Evolutionary conservation across 2,888 invertebrate species (phyloP).

Genomic region (Crepidodera aurea): DNA sequence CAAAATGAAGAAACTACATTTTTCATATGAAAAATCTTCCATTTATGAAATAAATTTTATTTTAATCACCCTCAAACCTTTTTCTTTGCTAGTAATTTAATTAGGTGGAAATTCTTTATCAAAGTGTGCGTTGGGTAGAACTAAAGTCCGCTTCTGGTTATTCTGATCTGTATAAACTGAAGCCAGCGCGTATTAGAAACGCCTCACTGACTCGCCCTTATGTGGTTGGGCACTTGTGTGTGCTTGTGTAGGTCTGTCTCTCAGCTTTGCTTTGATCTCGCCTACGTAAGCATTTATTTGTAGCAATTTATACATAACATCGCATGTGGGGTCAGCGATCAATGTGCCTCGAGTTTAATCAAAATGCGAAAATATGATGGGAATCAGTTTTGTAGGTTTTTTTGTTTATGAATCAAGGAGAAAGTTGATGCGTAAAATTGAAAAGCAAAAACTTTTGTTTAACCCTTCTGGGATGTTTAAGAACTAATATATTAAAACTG

Average conservation of each 20-base stretch:
- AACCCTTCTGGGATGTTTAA: too few relatives aligned
- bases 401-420: too few relatives aligned
- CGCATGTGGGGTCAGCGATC: slow-evolving; percentile 9
- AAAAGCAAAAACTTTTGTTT: too few relatives aligned
- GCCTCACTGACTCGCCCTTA: slow-evolving; percentile 18
- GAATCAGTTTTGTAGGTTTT: too few relatives aligned
- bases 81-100: slow-evolving; percentile 25
- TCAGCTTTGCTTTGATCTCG: slow-evolving; percentile 28
- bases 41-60: neutral
- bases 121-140: slow-evolving; percentile 34
- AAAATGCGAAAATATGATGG: neutral
- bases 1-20: too few relatives aligned
- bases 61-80: neutral
- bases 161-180: slow-evolving; percentile 20
- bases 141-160: slow-evolving; percentile 30
- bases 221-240: slow-evolving; percentile 26
- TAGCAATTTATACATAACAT: slow-evolving; percentile 25
- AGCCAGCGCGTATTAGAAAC: slow-evolving; percentile 12
- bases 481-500: too few relatives aligned
- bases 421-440: too few relatives aligned
- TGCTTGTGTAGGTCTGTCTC: slow-evolving; percentile 11
- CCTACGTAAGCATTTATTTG: slow-evolving; percentile 31
- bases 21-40: too few relatives aligned
- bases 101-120: slow-evolving; percentile 31
- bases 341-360: neutral